phyloP scores from a whole-genome alignment of 2,113 vertebrate genomes.

The Melanerpes aurifrons region DNA sequence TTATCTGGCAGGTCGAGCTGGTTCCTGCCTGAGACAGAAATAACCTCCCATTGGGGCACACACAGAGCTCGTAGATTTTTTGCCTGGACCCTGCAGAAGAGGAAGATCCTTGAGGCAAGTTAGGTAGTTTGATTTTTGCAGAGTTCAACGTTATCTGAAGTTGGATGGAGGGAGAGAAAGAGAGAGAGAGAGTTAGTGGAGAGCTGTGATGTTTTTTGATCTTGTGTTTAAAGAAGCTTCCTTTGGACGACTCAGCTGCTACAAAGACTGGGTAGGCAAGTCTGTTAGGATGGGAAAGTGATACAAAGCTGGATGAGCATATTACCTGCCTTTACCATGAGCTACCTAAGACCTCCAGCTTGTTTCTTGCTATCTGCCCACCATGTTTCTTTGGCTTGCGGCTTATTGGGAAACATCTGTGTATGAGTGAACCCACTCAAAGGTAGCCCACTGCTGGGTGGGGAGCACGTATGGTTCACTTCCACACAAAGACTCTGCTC shows the following conservation, averaged over 20 bases:
- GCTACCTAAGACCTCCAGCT: not conserved
- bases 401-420: not conserved
- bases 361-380: not conserved
- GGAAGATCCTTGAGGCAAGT: slow-evolving; percentile 91
- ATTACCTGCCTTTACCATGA: not conserved
- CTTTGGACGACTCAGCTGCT: not conserved
- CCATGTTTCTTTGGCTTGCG: accelerated
- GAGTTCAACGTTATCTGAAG: slow-evolving; percentile 94
- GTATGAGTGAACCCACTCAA: not conserved
- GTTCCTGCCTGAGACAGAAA: slow-evolving; percentile 95
- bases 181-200: slow-evolving; percentile 18
- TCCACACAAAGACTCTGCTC: not conserved
- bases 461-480: not conserved
- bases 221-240: not conserved
- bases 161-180: not conserved
- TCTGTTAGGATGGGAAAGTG: not conserved
- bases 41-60: slow-evolving; percentile 93
- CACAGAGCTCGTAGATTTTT: slow-evolving; percentile 96
- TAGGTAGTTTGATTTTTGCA: slow-evolving; percentile 90
- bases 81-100: slow-evolving; percentile 88
- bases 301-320: not conserved
- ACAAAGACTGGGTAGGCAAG: not conserved
- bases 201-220: not conserved
- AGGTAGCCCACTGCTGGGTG: not conserved
- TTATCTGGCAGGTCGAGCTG: slow-evolving; percentile 96